Percentiles rank a stretch among this genome's conserved stretches.
These are phyloP conservation scores for Chironomus striatipennis DNA, from an alignment of 1,140 invertebrate genomes.

Conservation along the genomic window DNA sequence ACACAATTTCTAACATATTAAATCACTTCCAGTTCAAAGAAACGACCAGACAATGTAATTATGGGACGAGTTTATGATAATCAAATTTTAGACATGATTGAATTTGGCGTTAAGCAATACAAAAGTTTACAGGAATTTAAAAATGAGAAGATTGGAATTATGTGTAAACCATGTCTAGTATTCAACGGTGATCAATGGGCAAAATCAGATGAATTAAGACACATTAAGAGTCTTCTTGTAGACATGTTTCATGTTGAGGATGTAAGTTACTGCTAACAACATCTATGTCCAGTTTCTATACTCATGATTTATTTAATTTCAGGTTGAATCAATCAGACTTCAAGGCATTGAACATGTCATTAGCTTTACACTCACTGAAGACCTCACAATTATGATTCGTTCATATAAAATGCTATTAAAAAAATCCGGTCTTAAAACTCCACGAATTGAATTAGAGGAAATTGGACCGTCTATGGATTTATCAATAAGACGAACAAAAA, in stretches of 20 bases:
- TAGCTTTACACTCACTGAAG: conserved; percentile 70
- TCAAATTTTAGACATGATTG: conserved; percentile 90
- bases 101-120: conserved; percentile 83
- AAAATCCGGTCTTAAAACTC: conserved; percentile 81
- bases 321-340: conserved; percentile 67
- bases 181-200: conserved; percentile 93
- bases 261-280: conserved; percentile 34
- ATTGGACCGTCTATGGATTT: conserved; percentile 78
- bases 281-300: conserved; percentile 18
- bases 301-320: conserved; percentile 29
- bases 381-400: conserved; percentile 72
- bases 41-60: conserved; percentile 86
- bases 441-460: conserved; percentile 86
- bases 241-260: conserved; percentile 91
- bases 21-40: conserved; percentile 56
- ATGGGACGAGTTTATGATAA: conserved; percentile 85
- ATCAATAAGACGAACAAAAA: conserved; percentile 68
- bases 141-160: conserved; percentile 65
- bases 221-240: conserved; percentile 80
- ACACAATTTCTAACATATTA: no score
- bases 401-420: conserved; percentile 87
- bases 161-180: conserved; percentile 84
- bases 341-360: conserved; percentile 90
- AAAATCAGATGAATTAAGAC: conserved; percentile 62
- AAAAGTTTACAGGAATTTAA: conserved; percentile 71